Percentiles rank a stretch among this genome's conserved stretches.
Evolutionary conservation across 2,797 vertebrate genomes (phyloP).

Genomic region (Diglossa cyanea): DNA sequence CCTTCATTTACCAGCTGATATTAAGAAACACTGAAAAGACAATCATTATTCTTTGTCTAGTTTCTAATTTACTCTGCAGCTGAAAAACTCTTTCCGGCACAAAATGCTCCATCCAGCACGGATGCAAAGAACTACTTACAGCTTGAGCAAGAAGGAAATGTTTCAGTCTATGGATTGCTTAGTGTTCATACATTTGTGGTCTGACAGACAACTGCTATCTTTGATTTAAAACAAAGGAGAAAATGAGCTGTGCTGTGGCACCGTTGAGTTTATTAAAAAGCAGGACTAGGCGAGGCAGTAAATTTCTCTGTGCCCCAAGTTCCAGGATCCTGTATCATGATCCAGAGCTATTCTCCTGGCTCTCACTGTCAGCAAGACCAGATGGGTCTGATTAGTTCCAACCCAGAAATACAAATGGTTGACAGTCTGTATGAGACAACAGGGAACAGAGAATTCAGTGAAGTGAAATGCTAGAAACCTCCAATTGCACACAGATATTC

Average conservation of each 20-base stretch:
- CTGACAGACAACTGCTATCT: background rate
- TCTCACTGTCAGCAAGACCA: slow-evolving; percentile 43
- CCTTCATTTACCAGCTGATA: background rate
- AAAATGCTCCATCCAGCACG: background rate
- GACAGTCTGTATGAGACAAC: slow-evolving; percentile 59
- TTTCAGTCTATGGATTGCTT: background rate
- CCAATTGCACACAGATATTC: slow-evolving; percentile 17
- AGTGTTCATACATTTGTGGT: background rate
- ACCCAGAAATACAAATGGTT: slow-evolving; percentile 65
- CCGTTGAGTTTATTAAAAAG: background rate
- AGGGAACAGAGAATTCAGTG: slow-evolving; percentile 45
- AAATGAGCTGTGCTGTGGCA: background rate
- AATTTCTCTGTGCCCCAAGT: background rate
- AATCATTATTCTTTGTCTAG: slow-evolving; percentile 19
- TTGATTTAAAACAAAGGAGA: slow-evolving; percentile 17
- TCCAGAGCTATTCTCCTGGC: slow-evolving; percentile 44
- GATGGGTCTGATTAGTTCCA: slow-evolving; percentile 68
- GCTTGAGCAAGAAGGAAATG: background rate
- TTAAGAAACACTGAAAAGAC: background rate
- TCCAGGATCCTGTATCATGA: slow-evolving; percentile 33
- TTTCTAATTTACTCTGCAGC: slow-evolving; percentile 33
- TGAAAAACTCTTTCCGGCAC: background rate
- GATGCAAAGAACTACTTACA: background rate
- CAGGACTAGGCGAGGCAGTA: background rate
- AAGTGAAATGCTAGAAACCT: slow-evolving; percentile 63